Percentiles rank a stretch among this genome's conserved stretches.
Evolutionary conservation across 2,113 vertebrate species (phyloP).

Genomic region (Amblyornis subalaris): DNA sequence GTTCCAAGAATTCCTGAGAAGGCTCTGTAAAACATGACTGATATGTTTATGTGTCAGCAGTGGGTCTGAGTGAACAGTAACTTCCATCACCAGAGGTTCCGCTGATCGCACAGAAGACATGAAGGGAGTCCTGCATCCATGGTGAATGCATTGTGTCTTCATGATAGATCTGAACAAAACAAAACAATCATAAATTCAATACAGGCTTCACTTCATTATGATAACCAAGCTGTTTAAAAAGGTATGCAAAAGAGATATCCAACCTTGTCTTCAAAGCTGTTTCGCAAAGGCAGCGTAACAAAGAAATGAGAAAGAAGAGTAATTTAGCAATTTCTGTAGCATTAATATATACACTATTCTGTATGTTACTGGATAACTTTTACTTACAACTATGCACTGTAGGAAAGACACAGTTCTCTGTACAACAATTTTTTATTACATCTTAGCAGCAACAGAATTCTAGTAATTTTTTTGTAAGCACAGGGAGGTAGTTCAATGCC

Average conservation of each 20-base stretch:
- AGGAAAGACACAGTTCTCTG: background rate
- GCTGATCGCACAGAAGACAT: constrained; percentile 95
- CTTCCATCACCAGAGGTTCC: constrained; percentile 81
- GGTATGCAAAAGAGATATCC: constrained; percentile 57
- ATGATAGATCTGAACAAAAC: constrained; percentile 82
- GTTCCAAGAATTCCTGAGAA: constrained; percentile 76
- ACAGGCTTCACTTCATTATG: background rate
- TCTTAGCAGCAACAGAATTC: background rate
- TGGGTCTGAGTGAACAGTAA: constrained; percentile 70
- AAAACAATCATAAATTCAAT: constrained; percentile 13
- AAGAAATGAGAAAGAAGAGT: constrained; percentile 67
- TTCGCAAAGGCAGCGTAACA: constrained; percentile 71
- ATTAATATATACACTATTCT: background rate
- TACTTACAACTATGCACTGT: background rate
- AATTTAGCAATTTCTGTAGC: constrained; percentile 37
- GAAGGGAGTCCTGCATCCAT: constrained; percentile 86
- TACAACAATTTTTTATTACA: background rate
- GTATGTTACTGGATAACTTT: background rate
- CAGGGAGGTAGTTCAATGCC: background rate
- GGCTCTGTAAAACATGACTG: constrained; percentile 5
- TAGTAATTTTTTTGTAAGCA: background rate
- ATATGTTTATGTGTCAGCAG: constrained; percentile 57
- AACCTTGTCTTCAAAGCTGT: constrained; percentile 80
- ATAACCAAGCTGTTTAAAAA: constrained; percentile 28
- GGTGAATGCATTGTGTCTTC: constrained; percentile 87